These are phyloP conservation scores for Carassius carassius DNA, from an alignment of 2,113 vertebrate genomes.

Conservation along the genomic window DNA sequence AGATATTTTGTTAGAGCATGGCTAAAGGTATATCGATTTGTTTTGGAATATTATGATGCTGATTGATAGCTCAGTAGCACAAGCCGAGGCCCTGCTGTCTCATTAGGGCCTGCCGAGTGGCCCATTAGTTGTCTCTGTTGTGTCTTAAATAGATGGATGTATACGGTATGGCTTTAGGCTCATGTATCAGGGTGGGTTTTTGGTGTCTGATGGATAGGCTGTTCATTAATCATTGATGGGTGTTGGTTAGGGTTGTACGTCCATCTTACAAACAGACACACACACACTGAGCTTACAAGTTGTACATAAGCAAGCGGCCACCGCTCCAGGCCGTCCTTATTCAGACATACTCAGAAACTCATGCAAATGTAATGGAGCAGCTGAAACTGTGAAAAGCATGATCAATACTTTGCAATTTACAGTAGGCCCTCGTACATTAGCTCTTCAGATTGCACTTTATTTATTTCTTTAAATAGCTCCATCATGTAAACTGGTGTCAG, in stretches of 20 bases:
- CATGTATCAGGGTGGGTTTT: slow-evolving; percentile 48
- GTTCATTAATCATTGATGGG: slow-evolving; percentile 57
- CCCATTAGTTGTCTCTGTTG: slow-evolving; percentile 27
- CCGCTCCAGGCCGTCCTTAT: slow-evolving; percentile 11
- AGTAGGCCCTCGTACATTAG: slow-evolving; percentile 2
- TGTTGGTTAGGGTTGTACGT: slow-evolving; percentile 43
- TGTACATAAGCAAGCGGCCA: slow-evolving; percentile 10
- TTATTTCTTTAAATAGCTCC: neutral
- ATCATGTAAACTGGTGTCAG: neutral
- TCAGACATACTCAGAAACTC: slow-evolving; percentile 40
- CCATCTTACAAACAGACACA: slow-evolving; percentile 30
- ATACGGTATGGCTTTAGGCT: slow-evolving; percentile 40
- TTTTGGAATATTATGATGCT: slow-evolving; percentile 14
- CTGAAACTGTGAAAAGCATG: slow-evolving; percentile 42
- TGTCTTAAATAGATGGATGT: slow-evolving; percentile 39
- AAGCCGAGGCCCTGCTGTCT: slow-evolving; percentile 20
- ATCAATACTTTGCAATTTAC: slow-evolving; percentile 13
- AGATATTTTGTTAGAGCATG: neutral
- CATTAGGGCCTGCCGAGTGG: slow-evolving; percentile 5
- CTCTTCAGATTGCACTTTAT: slow-evolving; percentile 2
- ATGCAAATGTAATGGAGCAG: slow-evolving; percentile 47
- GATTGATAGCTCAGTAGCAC: slow-evolving; percentile 8
- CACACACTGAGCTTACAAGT: slow-evolving; percentile 17
- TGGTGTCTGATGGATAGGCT: slow-evolving; percentile 32
- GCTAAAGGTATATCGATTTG: slow-evolving; percentile 27